Evolutionary conservation across 2,113 vertebrate genomes (phyloP).

Genomic region (Erythrocercus mccallii): DNA sequence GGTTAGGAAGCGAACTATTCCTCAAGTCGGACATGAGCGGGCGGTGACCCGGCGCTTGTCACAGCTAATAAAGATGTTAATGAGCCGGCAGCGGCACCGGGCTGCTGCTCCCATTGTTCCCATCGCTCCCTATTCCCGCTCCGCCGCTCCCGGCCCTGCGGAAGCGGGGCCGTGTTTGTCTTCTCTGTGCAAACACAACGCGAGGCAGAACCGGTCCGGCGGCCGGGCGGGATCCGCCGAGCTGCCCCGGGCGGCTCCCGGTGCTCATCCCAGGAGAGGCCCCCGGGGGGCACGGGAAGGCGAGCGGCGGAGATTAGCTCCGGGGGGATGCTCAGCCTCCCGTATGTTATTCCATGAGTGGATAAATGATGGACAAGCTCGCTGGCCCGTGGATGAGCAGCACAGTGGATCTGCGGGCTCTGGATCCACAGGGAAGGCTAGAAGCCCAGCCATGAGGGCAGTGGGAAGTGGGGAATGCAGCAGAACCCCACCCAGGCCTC

Average conservation of each 20-base stretch:
- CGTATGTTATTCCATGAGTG: background rate
- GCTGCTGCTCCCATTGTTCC: background rate
- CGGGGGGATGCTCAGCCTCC: background rate
- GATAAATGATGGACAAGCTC: background rate
- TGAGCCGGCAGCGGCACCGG: background rate
- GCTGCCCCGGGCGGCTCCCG: background rate
- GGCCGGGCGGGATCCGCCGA: background rate
- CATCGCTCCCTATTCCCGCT: background rate
- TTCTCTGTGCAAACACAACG: constrained; percentile 28
- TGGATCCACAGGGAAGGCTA: background rate
- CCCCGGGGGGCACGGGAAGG: background rate
- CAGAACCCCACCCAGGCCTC: fast-evolving
- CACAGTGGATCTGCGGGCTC: fast-evolving
- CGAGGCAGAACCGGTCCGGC: background rate
- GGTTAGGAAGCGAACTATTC: background rate
- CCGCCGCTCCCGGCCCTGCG: background rate
- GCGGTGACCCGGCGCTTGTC: background rate
- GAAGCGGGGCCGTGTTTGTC: constrained; percentile 8
- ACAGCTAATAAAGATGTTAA: background rate
- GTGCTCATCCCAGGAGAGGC: background rate
- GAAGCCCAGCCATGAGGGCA: background rate
- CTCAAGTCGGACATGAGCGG: background rate
- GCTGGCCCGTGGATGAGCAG: background rate
- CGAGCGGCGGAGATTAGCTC: background rate
- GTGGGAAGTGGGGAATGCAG: fast-evolving